Evolutionary conservation across 2,797 vertebrate genomes (phyloP), one percentile per base, ranked within the genome.

Genomic region (Tragopan temminckii): DNA sequence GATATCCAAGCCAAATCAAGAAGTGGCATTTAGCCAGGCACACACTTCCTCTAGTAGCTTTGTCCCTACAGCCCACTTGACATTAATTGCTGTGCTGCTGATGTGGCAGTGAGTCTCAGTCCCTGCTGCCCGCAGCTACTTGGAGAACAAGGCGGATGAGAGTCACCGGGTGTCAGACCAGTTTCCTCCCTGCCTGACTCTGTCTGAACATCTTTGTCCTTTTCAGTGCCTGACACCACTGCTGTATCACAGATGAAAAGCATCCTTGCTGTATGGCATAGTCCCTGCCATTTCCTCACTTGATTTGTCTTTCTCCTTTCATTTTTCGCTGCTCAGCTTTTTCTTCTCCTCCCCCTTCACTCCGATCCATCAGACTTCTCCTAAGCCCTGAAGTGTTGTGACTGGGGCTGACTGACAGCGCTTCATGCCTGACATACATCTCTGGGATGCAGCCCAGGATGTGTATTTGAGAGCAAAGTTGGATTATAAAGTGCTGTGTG

Each of bases 341-440:
- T 92, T 94, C 36, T 87, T 92, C 63, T 89, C 1, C 0, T 87
- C 66, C 91, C 48, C 46, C 79, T 38, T 87, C 9, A 0, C 43
- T 27, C 55, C 0, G 1, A 91, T 97, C 93, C 95, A 69, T 95
- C 91, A 95, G 92, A 89, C 77, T 96, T 93, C 89, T 95, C 85
- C 81, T 69, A 35, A 95, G 64, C 89, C 59, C 74, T 96, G 95
- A 97, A 93, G 71, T 97, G 96, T 97, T 97, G 91, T 97, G 97
- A 97, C 96, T 97, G 95, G 85, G 90, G 82, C 92, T 97, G 97
- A 97, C 92, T 97, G 96, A 96, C 96, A 97, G 94, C 33, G 0
- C 89, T 96, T 96, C 10, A 3, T 93, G 94, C 91, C 76, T 97
- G 95, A 96, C 95, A 94, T 80, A 59, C 84, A 76, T 95, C 89